phyloP scores from a whole-genome alignment of 2,888 invertebrate genomes.

The Rhopalosiphum nymphaeae region DNA sequence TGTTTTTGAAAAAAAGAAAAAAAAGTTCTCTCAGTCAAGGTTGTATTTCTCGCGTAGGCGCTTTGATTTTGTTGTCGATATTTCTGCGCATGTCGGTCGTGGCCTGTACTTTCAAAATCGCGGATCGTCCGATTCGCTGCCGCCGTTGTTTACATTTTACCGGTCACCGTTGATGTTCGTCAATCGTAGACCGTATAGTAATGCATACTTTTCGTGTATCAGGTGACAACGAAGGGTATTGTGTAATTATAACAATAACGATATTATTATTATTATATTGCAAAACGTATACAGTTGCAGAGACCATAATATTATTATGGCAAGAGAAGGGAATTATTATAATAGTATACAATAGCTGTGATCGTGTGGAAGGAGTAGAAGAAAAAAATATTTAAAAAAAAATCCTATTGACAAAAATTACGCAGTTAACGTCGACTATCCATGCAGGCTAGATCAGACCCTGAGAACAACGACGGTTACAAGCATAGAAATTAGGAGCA shows the following conservation, averaged over 20 bases:
- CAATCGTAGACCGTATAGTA: not conserved
- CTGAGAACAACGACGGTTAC: constrained; percentile 23
- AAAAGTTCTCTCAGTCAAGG: constrained; percentile 15
- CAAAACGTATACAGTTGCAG: not conserved
- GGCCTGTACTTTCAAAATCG: constrained; percentile 7
- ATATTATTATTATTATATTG: not conserved
- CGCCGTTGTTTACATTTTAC: not conserved
- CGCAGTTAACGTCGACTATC: constrained; percentile 42
- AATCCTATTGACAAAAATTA: constrained; percentile 51
- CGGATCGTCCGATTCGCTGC: not conserved
- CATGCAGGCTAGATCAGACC: constrained; percentile 23
- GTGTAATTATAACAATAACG: not conserved
- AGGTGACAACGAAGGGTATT: constrained; percentile 3
- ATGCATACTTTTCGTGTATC: constrained; percentile 29
- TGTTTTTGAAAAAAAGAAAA: not conserved
- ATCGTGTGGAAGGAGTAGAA: not conserved
- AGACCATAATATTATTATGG: not conserved
- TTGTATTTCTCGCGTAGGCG: not conserved
- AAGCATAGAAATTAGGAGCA: not conserved
- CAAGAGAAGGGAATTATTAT: constrained; percentile 12
- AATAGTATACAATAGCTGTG: not conserved
- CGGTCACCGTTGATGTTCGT: not conserved
- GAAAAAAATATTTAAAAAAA: not conserved
- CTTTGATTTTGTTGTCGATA: constrained; percentile 7
- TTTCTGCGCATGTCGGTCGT: constrained; percentile 17